phyloP scores from a whole-genome alignment of 2,888 invertebrate genomes.

The Amphipyra berbera region DNA sequence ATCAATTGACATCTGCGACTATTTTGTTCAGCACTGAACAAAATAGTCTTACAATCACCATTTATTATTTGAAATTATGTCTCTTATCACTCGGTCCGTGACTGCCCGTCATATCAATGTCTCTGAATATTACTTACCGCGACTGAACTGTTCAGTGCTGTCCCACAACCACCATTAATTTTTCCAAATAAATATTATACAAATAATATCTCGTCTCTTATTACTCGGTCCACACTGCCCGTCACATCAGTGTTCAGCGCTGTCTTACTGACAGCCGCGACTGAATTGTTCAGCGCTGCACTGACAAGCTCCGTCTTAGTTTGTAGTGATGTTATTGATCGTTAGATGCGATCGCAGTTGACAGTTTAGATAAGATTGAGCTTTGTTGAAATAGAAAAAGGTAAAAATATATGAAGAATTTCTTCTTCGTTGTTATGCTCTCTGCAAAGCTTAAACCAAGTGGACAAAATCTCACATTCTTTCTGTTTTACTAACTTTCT shows the following conservation, averaged over 20 bases:
- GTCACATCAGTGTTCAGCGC: slow-evolving; percentile 77
- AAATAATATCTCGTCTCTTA: slow-evolving; percentile 20
- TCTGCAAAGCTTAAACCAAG: too few species aligned
- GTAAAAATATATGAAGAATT: neutral
- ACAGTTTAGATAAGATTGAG: slow-evolving; percentile 4
- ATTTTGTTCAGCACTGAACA: too few species aligned
- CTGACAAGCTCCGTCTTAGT: slow-evolving; percentile 70
- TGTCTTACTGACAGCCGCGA: slow-evolving; percentile 83
- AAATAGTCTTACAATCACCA: too few species aligned
- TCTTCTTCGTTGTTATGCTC: too few species aligned
- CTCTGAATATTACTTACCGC: slow-evolving; percentile 71
- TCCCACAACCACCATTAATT: neutral
- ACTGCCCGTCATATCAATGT: slow-evolving; percentile 74
- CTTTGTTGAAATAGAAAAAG: slow-evolving; percentile 8
- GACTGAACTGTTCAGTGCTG: slow-evolving; percentile 3
- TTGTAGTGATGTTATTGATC: slow-evolving; percentile 67
- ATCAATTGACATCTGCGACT: too few species aligned
- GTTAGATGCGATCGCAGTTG: slow-evolving; percentile 55
- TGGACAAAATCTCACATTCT: too few species aligned
- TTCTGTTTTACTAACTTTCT: too few species aligned
- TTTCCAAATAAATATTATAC: neutral
- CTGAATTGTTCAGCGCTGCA: slow-evolving; percentile 79
- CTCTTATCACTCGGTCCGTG: slow-evolving; percentile 55
- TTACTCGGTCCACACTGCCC: slow-evolving; percentile 57
- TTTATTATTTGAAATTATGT: too few species aligned